Evolutionary conservation across 2,113 vertebrate species (phyloP).

Genomic region (Brienomyrus brachyistius): DNA sequence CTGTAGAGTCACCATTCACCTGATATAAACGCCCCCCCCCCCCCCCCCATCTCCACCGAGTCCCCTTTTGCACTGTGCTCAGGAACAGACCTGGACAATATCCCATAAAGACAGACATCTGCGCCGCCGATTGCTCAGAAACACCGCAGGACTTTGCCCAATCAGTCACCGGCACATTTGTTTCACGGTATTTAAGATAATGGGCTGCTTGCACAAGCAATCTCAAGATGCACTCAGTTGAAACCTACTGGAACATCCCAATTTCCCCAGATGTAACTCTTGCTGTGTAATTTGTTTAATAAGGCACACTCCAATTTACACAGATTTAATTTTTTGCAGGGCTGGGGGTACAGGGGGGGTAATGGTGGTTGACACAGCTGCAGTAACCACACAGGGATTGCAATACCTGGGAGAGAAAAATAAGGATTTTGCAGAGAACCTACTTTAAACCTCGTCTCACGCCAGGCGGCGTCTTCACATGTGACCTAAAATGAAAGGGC

Average conservation of each 20-base stretch:
- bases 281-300: not conserved
- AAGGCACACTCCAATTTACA: not conserved
- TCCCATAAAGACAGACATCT: not conserved
- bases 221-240: not conserved
- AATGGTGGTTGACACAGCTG: not conserved
- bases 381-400: not conserved
- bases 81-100: not conserved
- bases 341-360: no score
- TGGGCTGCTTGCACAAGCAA: not conserved
- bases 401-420: not conserved
- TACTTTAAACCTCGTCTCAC: not conserved
- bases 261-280: not conserved
- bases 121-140: not conserved
- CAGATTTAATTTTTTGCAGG: not conserved
- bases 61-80: not conserved
- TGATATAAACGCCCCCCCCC: not conserved
- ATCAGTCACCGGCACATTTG: not conserved
- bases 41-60: not conserved
- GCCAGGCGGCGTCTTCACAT: not conserved
- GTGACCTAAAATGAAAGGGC: not conserved
- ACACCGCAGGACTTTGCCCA: not conserved
- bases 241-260: constrained; percentile 1
- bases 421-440: not conserved
- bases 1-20: not conserved
- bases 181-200: not conserved